Conservation (phyloP, 2,113 vertebrate species). For the Gadus macrocephalus region DNA sequence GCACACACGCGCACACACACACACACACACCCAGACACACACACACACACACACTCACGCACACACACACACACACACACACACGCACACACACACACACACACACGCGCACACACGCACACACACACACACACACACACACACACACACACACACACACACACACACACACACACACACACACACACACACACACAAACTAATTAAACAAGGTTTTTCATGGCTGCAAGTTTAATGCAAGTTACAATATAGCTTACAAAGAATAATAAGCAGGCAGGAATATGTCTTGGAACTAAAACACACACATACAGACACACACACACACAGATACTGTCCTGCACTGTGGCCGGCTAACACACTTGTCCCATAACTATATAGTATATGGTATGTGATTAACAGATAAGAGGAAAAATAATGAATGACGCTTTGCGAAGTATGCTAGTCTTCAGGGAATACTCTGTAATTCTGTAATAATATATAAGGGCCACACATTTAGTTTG, state of each 20-base stretch:
- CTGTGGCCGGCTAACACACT: slow-evolving; percentile 14
- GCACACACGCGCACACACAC: too few relatives aligned
- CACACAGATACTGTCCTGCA: slow-evolving; percentile 1
- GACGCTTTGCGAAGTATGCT: too few relatives aligned
- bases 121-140: neutral
- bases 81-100: too few relatives aligned
- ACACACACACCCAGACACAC: slow-evolving; percentile 16
- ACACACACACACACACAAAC: slow-evolving; percentile 13
- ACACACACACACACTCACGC: neutral
- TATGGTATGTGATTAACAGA: neutral
- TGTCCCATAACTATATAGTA: too few relatives aligned
- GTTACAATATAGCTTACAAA: slow-evolving; percentile 39
- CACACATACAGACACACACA: slow-evolving; percentile 11
- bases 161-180: slow-evolving; percentile 4
- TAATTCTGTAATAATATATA: too few relatives aligned
- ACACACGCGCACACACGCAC: slow-evolving; percentile 3
- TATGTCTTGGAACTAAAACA: slow-evolving; percentile 27
- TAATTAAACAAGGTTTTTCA: slow-evolving; percentile 42
- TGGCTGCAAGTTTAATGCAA: slow-evolving; percentile 41
- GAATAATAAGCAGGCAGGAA: slow-evolving; percentile 42
- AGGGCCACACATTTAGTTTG: too few relatives aligned
- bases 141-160: neutral
- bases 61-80: too few relatives aligned
- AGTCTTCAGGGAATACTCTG: too few relatives aligned
- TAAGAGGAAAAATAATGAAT: slow-evolving; percentile 32